phyloP scores from a whole-genome alignment of 2,113 vertebrate species.

The Capreolus pygargus region DNA sequence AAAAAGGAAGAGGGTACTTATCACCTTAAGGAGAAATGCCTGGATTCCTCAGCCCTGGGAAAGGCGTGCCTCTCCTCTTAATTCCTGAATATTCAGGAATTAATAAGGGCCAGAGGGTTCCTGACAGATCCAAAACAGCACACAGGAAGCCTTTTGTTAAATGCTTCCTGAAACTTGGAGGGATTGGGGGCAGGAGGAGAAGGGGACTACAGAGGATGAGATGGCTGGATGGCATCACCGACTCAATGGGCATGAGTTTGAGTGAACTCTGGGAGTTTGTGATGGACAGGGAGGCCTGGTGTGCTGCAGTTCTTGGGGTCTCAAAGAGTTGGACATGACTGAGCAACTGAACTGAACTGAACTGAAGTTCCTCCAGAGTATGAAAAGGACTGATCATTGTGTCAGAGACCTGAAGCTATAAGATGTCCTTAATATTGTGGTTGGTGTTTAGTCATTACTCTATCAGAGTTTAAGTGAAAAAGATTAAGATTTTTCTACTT shows the following conservation, averaged over 20 bases:
- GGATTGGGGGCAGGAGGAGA: not conserved
- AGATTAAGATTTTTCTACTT: not conserved
- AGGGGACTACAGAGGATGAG: not conserved
- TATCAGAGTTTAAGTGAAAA: conserved; percentile 13
- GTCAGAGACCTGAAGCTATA: not conserved
- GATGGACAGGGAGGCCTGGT: not conserved
- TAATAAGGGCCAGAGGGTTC: too few species aligned
- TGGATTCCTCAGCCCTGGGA: too few species aligned
- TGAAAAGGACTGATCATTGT: not conserved
- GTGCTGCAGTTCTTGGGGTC: not conserved
- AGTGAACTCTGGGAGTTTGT: not conserved
- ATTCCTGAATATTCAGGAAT: too few species aligned
- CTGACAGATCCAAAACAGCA: too few species aligned
- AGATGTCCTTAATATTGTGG: not conserved
- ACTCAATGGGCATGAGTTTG: not conserved
- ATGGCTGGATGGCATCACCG: not conserved
- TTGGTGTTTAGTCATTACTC: not conserved
- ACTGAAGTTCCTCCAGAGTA: not conserved
- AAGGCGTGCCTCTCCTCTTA: too few species aligned
- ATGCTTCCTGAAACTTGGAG: too few species aligned
- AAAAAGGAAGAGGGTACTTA: too few species aligned
- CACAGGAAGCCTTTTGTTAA: too few species aligned
- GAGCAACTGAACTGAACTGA: not conserved
- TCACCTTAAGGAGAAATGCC: too few species aligned
- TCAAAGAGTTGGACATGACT: not conserved